A percentile compares a stretch with the other conserved stretches of the same genome.
phyloP scores from a whole-genome alignment of 2,888 invertebrate genomes.

The Mythimna pallens region DNA sequence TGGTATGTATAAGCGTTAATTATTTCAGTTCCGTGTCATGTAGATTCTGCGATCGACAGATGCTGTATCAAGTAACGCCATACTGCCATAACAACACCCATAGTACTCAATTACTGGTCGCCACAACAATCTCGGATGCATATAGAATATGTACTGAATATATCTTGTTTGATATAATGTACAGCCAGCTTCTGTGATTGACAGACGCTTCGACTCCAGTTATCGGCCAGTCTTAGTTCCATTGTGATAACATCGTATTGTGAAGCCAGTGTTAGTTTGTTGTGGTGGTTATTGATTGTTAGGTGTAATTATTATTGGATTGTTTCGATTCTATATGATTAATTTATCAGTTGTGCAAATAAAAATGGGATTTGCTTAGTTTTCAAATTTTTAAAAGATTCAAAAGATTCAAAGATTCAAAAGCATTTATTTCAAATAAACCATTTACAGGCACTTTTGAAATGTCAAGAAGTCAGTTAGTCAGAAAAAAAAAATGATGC shows the following conservation, averaged over 20 bases:
- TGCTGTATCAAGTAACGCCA: background rate
- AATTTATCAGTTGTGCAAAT: too few relatives aligned
- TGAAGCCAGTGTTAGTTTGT: conserved; percentile 22
- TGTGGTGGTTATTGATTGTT: conserved; percentile 11
- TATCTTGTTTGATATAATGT: conserved; percentile 26
- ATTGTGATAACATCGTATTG: conserved; percentile 32
- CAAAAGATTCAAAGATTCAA: too few relatives aligned
- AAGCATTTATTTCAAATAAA: too few relatives aligned
- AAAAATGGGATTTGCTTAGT: too few relatives aligned
- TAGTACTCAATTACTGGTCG: conserved; percentile 28
- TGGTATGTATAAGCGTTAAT: too few relatives aligned
- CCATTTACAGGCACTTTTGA: too few relatives aligned
- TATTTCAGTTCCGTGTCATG: too few relatives aligned
- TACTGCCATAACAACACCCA: conserved; percentile 4
- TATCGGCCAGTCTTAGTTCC: conserved; percentile 58
- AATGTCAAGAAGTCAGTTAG: too few relatives aligned
- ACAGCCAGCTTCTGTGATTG: conserved; percentile 54
- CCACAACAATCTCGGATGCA: conserved; percentile 29
- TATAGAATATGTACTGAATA: background rate
- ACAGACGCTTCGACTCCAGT: conserved; percentile 59
- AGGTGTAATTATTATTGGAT: background rate
- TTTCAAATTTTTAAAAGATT: too few relatives aligned
- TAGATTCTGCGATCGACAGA: too few relatives aligned
- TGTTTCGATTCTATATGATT: background rate
- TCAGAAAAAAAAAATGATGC: too few relatives aligned